phyloP scores from a whole-genome alignment of 1,140 invertebrate genomes.

The Orius laevigatus region DNA sequence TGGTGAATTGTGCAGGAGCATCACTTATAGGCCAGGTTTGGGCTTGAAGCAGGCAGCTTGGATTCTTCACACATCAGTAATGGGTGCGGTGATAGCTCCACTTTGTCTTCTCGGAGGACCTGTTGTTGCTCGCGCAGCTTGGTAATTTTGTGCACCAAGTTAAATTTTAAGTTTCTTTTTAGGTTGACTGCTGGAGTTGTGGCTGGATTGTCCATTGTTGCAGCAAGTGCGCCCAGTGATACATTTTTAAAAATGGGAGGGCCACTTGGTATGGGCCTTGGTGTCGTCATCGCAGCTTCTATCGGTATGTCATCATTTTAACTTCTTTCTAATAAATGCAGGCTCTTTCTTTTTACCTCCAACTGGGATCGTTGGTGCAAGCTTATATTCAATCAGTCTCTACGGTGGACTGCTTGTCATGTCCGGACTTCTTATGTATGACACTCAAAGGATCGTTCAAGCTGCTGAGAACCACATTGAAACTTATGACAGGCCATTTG shows the following conservation, averaged over 20 bases:
- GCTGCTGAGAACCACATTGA: conserved; percentile 66
- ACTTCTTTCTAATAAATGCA: conserved; percentile 18
- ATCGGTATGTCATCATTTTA: conserved; percentile 39
- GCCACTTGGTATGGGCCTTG: conserved; percentile 88
- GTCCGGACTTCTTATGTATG: conserved; percentile 84
- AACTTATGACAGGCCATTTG: conserved; percentile 53
- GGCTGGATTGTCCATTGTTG: conserved; percentile 79
- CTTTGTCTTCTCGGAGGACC: conserved; percentile 82
- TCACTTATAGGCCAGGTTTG: conserved; percentile 69
- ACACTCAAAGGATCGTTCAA: conserved; percentile 83
- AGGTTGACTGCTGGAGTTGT: conserved; percentile 85
- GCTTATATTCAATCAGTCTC: conserved; percentile 77
- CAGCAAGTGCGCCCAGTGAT: conserved; percentile 90
- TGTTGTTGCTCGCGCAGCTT: conserved; percentile 70
- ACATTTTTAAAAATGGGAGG: conserved; percentile 89
- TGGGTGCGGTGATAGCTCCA: conserved; percentile 86
- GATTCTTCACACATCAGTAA: conserved; percentile 68
- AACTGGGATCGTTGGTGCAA: conserved; percentile 72
- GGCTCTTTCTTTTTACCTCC: conserved; percentile 83
- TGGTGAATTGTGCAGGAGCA: conserved; percentile 59
- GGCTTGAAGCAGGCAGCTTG: conserved; percentile 86
- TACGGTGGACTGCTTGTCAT: conserved; percentile 93
- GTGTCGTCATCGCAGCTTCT: conserved; percentile 86
- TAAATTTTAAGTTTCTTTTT: neutral
- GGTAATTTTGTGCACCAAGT: conserved; percentile 39